These are phyloP conservation scores for Tenthredo distinguenda DNA, from an alignment of 2,888 invertebrate species.

Conservation along the genomic window DNA sequence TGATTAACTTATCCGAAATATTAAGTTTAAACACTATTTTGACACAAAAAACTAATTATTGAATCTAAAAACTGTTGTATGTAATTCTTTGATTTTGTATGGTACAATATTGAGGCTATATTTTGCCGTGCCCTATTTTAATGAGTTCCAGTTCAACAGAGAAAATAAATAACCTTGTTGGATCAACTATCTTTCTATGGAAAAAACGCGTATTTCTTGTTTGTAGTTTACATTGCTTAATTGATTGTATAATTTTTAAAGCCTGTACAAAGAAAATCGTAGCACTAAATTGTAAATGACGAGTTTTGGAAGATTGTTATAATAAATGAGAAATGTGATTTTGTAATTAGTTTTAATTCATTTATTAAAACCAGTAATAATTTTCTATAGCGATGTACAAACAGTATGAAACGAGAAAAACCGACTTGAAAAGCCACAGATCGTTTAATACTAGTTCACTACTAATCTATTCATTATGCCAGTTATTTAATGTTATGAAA, in stretches of 20 bases:
- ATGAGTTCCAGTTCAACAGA: not conserved
- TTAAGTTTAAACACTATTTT: no score
- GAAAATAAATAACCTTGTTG: no score
- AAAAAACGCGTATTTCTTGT: not conserved
- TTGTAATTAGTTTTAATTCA: conserved; percentile 10
- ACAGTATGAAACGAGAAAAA: conserved; percentile 8
- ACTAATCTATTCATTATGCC: not conserved
- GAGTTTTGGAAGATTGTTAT: conserved; percentile 23
- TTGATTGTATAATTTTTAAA: conserved; percentile 1
- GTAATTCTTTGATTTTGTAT: no score
- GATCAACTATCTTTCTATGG: not conserved
- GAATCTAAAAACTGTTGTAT: no score
- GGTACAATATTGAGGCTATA: no score
- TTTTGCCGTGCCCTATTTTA: not conserved
- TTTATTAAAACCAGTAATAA: conserved; percentile 3
- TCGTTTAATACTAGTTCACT: not conserved
- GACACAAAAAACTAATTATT: no score
- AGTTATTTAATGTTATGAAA: not conserved
- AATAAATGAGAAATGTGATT: conserved; percentile 37
- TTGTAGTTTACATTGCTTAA: not conserved
- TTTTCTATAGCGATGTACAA: not conserved
- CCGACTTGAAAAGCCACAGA: not conserved
- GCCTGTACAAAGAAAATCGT: conserved; percentile 35
- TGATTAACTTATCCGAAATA: no score
- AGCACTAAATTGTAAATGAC: conserved; percentile 17